These are phyloP conservation scores for Synanceia verrucosa DNA, from an alignment of 2,797 vertebrate species.

Conservation along the genomic window DNA sequence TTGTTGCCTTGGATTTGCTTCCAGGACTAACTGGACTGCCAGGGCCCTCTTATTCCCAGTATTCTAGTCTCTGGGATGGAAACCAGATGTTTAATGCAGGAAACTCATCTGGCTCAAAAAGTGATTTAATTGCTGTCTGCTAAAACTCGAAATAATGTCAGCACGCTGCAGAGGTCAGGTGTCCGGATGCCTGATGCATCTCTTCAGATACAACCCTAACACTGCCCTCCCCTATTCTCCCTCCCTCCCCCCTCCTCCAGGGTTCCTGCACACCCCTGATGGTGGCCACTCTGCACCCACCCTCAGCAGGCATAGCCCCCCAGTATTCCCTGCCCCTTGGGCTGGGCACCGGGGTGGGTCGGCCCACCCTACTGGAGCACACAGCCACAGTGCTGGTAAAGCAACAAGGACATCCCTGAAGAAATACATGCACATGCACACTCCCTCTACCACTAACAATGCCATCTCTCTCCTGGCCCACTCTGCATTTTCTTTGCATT, in stretches of 20 bases:
- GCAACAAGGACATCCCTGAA: conserved; percentile 48
- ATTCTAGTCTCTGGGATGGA: conserved; percentile 26
- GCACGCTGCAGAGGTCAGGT: conserved; percentile 21
- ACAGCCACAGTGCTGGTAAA: conserved; percentile 99
- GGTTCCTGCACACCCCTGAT: conserved; percentile 99
- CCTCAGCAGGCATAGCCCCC: conserved; percentile 95
- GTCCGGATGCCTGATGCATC: conserved; percentile 33
- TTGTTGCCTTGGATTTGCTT: conserved; percentile 33
- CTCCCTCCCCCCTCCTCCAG: conserved; percentile 88
- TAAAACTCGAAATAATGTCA: conserved; percentile 21
- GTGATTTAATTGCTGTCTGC: conserved; percentile 26
- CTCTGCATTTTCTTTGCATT: conserved; percentile 22
- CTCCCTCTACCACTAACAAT: conserved; percentile 60
- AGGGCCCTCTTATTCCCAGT: conserved; percentile 31
- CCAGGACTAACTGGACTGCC: conserved; percentile 29
- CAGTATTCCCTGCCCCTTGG: conserved; percentile 98
- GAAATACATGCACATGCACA: conserved; percentile 49
- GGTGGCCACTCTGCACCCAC: conserved; percentile 99
- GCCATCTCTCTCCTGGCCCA: conserved; percentile 46
- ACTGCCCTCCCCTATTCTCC: conserved; percentile 81
- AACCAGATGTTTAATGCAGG: conserved; percentile 41
- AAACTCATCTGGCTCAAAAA: conserved; percentile 33
- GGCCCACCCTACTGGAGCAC: conserved; percentile 98
- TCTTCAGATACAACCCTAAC: conserved; percentile 57
- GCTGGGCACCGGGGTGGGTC: conserved; percentile 94